A percentile compares a stretch with the other conserved stretches of the same genome.
Conservation (phyloP, 37 sponge, comb jelly and placozoan species). For the Dysidea cf. avara region DNA sequence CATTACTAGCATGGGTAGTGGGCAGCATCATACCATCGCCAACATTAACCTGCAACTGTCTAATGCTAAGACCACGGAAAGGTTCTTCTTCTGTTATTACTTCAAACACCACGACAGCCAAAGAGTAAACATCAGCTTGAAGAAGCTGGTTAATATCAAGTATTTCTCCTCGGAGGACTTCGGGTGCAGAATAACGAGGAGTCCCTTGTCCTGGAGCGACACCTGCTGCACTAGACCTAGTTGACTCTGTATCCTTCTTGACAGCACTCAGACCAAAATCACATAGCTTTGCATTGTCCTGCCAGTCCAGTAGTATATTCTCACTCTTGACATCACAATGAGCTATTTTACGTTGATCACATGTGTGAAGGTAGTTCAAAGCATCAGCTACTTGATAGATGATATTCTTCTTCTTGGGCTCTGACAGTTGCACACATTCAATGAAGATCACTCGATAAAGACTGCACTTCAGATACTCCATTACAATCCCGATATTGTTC, state of each 20-base stretch:
- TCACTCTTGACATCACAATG: constrained; percentile 54
- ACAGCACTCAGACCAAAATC: constrained; percentile 39
- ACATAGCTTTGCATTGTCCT: constrained; percentile 30
- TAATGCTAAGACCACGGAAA: constrained; percentile 31
- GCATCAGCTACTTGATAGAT: constrained; percentile 32
- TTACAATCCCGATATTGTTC: constrained; percentile 27
- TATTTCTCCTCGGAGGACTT: constrained; percentile 48
- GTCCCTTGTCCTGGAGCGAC: constrained; percentile 29
- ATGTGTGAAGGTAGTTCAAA: constrained; percentile 25
- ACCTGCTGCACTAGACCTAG: constrained; percentile 2
- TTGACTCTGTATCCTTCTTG: constrained; percentile 22
- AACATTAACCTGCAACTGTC: constrained; percentile 32
- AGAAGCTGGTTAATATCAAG: constrained; percentile 12
- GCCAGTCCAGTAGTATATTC: constrained; percentile 28
- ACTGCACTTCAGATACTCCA: constrained; percentile 29
- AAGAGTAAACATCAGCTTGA: constrained; percentile 43
- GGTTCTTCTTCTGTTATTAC: constrained; percentile 43
- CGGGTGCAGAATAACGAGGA: constrained; percentile 54
- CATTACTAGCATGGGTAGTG: too few species aligned
- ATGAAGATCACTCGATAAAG: constrained; percentile 34
- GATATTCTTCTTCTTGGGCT: constrained; percentile 18
- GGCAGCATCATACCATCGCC: constrained; percentile 18
- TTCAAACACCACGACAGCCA: constrained; percentile 47
- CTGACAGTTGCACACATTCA: constrained; percentile 6
- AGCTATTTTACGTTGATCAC: constrained; percentile 10